Evolutionary conservation across 53 echinoderm and acorn worm species (phyloP).

Genomic region (Echinarachnius parma): DNA sequence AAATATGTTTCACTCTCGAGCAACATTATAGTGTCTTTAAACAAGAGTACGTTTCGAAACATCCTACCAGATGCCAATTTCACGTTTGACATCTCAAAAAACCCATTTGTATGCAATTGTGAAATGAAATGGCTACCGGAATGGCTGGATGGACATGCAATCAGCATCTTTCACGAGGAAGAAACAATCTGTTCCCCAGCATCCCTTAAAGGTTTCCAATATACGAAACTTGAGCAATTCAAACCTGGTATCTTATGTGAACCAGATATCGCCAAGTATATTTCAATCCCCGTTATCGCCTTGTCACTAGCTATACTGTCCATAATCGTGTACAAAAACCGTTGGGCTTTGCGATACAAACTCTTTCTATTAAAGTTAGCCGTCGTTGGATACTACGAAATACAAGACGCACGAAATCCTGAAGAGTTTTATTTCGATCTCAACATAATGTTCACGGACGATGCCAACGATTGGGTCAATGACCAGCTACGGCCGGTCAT

Average conservation of each 20-base stretch:
- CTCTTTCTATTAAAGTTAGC: slow-evolving; percentile 9
- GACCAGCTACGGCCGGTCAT: slow-evolving; percentile 7
- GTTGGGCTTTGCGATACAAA: slow-evolving; percentile 11
- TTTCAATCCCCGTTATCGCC: not conserved
- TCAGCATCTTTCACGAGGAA: not conserved
- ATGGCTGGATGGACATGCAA: not conserved
- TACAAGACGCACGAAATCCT: slow-evolving; percentile 13
- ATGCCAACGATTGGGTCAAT: not conserved
- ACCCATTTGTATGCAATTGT: slow-evolving; percentile 3
- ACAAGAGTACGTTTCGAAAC: slow-evolving; percentile 5
- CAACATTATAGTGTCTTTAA: not conserved
- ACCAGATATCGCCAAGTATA: not conserved
- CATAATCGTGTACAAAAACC: not conserved
- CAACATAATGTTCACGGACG: slow-evolving; percentile 13
- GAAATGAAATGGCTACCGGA: slow-evolving; percentile 3
- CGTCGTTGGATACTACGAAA: slow-evolving; percentile 1
- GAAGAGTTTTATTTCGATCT: slow-evolving; percentile 6
- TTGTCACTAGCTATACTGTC: not conserved
- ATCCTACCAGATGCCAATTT: not conserved
- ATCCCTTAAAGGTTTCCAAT: not conserved
- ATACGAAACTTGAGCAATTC: not conserved
- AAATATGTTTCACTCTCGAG: not conserved
- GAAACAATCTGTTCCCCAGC: not conserved
- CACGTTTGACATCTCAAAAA: slow-evolving; percentile 8
- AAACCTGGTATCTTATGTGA: not conserved